phyloP scores from a whole-genome alignment of 2,113 vertebrate genomes.

The Anhinga rufa region DNA sequence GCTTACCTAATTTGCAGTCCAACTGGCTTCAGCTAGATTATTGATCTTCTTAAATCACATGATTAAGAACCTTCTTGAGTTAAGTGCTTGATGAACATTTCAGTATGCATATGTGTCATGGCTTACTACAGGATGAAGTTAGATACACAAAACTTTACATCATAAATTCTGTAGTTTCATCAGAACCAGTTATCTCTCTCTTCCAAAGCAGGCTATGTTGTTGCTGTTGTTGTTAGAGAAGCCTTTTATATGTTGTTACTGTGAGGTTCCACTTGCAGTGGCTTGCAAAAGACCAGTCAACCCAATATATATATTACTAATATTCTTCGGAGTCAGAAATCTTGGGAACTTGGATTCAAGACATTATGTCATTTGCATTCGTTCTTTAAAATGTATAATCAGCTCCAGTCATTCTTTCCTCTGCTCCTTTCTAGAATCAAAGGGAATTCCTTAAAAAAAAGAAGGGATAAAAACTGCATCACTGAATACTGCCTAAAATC shows the following conservation, averaged over 20 bases:
- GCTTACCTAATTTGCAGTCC: neutral
- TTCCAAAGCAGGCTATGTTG: rapidly evolving
- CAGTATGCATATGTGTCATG: neutral
- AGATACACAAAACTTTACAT: neutral
- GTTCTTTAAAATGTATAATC: neutral
- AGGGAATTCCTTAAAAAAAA: neutral
- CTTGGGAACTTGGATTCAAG: neutral
- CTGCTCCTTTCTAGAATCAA: neutral
- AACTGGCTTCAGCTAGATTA: neutral
- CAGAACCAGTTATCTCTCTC: neutral
- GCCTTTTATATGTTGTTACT: neutral
- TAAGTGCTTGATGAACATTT: neutral
- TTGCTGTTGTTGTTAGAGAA: neutral
- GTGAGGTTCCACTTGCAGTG: neutral
- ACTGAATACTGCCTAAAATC: neutral
- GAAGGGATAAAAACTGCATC: neutral
- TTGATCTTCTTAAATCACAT: neutral
- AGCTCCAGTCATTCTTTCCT: neutral
- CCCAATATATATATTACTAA: neutral
- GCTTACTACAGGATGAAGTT: neutral
- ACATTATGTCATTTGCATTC: neutral
- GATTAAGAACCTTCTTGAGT: neutral
- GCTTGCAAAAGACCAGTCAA: neutral
- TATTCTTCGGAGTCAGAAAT: neutral
- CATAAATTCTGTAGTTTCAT: neutral